Conservation (phyloP, 2,797 vertebrate species). For the Labroides dimidiatus region DNA sequence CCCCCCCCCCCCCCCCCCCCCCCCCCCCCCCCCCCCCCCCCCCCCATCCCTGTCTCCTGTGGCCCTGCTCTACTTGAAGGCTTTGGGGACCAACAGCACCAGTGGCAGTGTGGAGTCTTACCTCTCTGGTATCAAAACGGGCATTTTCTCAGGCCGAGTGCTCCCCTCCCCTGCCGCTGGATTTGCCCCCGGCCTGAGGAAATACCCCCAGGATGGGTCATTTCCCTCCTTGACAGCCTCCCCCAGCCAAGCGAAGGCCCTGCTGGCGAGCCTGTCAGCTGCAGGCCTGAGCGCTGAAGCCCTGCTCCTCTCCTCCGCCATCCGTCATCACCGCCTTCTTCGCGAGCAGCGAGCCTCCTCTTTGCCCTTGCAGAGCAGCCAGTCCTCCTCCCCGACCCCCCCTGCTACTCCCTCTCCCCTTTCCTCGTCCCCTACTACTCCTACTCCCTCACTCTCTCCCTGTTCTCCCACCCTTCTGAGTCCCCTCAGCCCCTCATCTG, state of each 20-base stretch:
- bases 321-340: conserved; percentile 80
- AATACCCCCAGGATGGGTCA: conserved; percentile 72
- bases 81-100: conserved; percentile 62
- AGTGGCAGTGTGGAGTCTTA: conserved; percentile 69
- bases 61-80: conserved; percentile 73
- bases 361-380: conserved; percentile 67
- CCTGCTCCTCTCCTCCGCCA: conserved; percentile 83
- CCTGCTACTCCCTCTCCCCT: conserved; percentile 56
- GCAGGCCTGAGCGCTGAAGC: conserved; percentile 81
- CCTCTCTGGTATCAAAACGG: conserved; percentile 74
- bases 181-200: conserved; percentile 73
- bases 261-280: conserved; percentile 81
- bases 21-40: too few species aligned
- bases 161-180: conserved; percentile 58
- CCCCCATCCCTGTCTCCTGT: conserved; percentile 54
- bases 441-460: conserved; percentile 71
- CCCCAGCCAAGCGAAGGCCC: conserved; percentile 79
- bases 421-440: conserved; percentile 67
- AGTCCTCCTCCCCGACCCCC: conserved; percentile 60
- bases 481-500: conserved; percentile 60
- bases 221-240: conserved; percentile 72
- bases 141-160: conserved; percentile 74
- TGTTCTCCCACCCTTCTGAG: conserved; percentile 62
- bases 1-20: conserved; percentile 54
- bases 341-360: conserved; percentile 78